Evolutionary conservation across 2,113 vertebrate species (phyloP), one percentile per base, ranked within the genome.

Genomic region (Malaclemys terrapin): DNA sequence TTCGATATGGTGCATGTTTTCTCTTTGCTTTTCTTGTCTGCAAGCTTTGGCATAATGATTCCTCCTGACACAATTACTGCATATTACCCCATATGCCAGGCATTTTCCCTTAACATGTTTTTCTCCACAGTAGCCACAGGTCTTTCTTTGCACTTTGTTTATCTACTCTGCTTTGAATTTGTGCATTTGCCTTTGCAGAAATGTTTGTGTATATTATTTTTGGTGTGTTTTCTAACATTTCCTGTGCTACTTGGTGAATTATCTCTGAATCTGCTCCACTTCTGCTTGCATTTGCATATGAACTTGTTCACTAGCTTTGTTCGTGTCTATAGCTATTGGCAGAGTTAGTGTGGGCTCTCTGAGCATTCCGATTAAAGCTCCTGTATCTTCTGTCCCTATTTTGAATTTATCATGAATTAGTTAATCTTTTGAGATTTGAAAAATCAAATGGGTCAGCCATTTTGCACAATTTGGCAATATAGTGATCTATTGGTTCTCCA

Each of bases 381-480:
- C 17, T 94, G 6, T 53, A 2, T 69, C 35, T 82, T 86, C 82
- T 6, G 4, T 78, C 42, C 83, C 9, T 78, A 0, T 27, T 83
- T 45, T 6, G 82, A 69, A 45, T 93, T 86, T 82, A 22, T 82
- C 75, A 56, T 10, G 76, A 45, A 5, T 78, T 78, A 89, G 11
- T 54, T 95, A 87, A 86, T 80, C 8, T 93, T 38, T 87, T 24
- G 49, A 86, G 56, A 16, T 65, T 88, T 78, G 25, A 45, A 29
- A 29, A 78, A 38, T 78, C 75, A 78, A 25, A 29, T 47, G 75
- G 47, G 11, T 2, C 5, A 53, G 1, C 2, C 6, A 27, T 57
- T 6, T 10, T 75, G 12, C 88, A 13, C 84, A 90, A 31, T 81
- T 62, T 81, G n/a, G 1, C 0, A 0, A 72, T 10, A n/a, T 3